Conservation (phyloP, 2,888 invertebrate species). For the Adineta ricciae region DNA sequence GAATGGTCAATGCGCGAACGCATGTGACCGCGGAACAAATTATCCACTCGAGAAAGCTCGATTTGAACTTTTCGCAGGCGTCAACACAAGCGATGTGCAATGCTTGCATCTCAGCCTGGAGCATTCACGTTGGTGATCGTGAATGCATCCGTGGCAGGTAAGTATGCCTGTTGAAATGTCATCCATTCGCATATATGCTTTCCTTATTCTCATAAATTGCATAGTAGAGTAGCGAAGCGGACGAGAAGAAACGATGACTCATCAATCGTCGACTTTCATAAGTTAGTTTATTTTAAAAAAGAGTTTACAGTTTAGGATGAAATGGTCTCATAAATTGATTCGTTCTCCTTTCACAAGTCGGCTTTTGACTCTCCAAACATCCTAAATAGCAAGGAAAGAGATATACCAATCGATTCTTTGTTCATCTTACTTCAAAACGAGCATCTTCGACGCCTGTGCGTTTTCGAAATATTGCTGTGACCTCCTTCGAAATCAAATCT, state of each 20-base stretch:
- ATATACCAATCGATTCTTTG: not conserved
- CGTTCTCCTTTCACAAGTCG: constrained; percentile 48
- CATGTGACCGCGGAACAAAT: constrained; percentile 1
- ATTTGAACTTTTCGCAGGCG: constrained; percentile 9
- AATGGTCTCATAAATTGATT: constrained; percentile 37
- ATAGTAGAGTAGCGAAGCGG: not conserved
- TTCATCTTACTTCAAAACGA: not conserved
- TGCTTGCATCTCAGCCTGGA: not conserved
- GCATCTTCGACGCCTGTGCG: constrained; percentile 37
- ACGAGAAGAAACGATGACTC: not conserved
- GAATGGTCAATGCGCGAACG: constrained; percentile 9
- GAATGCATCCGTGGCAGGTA: constrained; percentile 8
- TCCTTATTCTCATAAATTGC: not conserved
- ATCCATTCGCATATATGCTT: not conserved
- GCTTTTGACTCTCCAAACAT: constrained; percentile 52
- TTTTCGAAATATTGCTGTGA: constrained; percentile 52
- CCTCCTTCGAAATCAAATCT: constrained; percentile 57
- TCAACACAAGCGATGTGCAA: not conserved
- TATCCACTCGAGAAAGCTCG: constrained; percentile 13
- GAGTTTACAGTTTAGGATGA: not conserved
- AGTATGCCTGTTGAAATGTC: not conserved
- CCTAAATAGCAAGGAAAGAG: constrained; percentile 35
- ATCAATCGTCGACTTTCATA: not conserved
- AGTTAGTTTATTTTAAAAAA: not conserved
- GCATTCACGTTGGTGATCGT: not conserved